Percentiles rank a stretch among this genome's conserved stretches.
Evolutionary conservation across 2,113 vertebrate genomes (phyloP).

Genomic region (Mirza zaza): DNA sequence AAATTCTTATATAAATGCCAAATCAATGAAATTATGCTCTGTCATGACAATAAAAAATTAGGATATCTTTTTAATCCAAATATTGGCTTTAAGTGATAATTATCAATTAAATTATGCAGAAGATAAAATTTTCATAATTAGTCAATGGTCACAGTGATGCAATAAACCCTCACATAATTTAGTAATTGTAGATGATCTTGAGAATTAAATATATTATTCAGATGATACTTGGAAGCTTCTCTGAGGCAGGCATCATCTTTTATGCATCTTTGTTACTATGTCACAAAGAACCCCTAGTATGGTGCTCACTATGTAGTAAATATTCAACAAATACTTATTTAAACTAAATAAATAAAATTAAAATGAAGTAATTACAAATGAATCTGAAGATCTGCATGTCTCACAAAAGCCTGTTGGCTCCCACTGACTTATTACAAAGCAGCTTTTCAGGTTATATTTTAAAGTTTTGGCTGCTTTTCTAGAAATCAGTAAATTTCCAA

Average conservation of each 20-base stretch:
- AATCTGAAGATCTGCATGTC: not conserved
- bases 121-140: not conserved
- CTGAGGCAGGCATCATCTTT: not conserved
- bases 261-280: not conserved
- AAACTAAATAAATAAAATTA: not conserved
- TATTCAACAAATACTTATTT: not conserved
- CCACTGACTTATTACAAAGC: not conserved
- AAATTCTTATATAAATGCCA: not conserved
- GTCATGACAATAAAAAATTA: not conserved
- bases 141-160: not conserved
- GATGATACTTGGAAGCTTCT: not conserved
- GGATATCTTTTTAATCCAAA: not conserved
- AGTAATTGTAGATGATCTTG: not conserved
- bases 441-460: not conserved
- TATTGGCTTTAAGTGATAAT: not conserved
- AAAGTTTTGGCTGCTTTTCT: not conserved
- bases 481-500: conserved; percentile 29
- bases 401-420: not conserved
- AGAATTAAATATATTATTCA: not conserved
- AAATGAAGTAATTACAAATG: not conserved
- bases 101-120: not conserved
- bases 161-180: not conserved
- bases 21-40: not conserved
- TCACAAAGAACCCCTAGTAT: not conserved
- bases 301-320: not conserved